These are phyloP conservation scores for Asarcornis scutulata DNA, from an alignment of 2,113 vertebrate genomes.

Conservation along the genomic window DNA sequence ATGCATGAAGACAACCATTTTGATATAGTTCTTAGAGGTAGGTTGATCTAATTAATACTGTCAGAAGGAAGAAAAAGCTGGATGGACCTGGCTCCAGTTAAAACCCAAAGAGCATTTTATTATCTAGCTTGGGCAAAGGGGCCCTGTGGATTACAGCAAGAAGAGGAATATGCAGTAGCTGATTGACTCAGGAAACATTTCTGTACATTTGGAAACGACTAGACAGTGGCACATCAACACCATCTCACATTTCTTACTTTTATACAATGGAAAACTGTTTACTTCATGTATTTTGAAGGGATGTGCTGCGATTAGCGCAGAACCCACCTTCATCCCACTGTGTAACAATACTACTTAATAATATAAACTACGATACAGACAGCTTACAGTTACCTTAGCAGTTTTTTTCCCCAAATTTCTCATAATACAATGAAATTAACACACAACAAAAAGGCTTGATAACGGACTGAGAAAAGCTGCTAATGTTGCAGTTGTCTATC, in stretches of 20 bases:
- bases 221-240: neutral
- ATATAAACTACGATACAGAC: neutral
- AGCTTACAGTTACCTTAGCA: neutral
- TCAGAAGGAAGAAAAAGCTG: constrained; percentile 68
- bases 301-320: neutral
- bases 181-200: constrained; percentile 1
- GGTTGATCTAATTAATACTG: constrained; percentile 71
- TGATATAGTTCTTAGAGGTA: constrained; percentile 43
- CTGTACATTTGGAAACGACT: neutral
- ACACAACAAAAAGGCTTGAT: neutral
- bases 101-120: constrained; percentile 51
- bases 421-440: neutral
- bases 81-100: constrained; percentile 40
- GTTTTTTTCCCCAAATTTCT: neutral
- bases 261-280: neutral
- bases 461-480: too few relatives aligned
- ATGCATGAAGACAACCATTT: constrained; percentile 44
- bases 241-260: neutral
- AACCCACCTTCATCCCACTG: neutral
- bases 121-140: neutral
- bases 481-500: neutral
- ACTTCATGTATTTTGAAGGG: neutral
- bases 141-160: neutral
- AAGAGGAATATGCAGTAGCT: neutral
- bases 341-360: neutral